Conservation (phyloP, 2,113 vertebrate species). For the Hipposideros armiger region DNA sequence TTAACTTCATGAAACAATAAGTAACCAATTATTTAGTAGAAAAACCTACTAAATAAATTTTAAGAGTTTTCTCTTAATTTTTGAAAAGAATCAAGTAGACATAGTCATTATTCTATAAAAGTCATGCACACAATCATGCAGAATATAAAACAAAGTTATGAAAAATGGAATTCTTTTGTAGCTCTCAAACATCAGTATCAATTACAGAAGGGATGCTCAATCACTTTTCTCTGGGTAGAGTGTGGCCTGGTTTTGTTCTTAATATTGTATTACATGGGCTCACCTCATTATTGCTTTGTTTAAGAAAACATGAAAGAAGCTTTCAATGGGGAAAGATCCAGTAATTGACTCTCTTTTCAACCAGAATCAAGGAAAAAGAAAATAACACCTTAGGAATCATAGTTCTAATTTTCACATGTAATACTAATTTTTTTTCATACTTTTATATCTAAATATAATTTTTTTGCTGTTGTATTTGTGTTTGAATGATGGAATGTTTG, state of each 20-base stretch:
- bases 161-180: neutral
- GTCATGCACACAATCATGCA: neutral
- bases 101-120: neutral
- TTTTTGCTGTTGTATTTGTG: neutral
- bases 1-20: neutral
- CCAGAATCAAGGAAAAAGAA: neutral
- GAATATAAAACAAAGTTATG: conserved; percentile 2
- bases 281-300: neutral
- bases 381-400: neutral
- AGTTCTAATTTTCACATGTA: neutral
- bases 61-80: neutral
- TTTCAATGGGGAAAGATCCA: neutral
- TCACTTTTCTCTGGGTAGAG: neutral
- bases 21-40: neutral
- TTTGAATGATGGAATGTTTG: neutral
- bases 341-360: neutral
- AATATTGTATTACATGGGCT: neutral
- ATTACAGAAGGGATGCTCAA: neutral
- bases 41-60: neutral
- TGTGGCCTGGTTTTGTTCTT: neutral
- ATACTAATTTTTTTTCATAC: neutral
- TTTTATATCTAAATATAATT: neutral
- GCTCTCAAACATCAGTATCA: neutral
- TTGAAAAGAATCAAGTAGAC: neutral
- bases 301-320: neutral